Evolutionary conservation across 2,888 invertebrate genomes (phyloP).

Genomic region (Chaetogeoica ovagalla): DNA sequence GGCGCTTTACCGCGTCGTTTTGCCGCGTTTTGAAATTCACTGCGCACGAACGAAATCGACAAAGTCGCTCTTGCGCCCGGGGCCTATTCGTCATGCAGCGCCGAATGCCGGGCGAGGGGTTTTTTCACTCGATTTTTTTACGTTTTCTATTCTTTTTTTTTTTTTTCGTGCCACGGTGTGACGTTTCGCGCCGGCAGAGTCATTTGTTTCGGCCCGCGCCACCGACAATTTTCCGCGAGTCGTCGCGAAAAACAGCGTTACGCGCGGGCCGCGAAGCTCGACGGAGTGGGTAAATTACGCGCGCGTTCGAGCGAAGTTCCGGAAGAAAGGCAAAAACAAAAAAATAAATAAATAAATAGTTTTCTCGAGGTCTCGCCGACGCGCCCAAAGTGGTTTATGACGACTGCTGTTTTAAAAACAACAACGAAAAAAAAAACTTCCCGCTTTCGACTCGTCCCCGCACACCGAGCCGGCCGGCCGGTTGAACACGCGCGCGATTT

Average conservation of each 20-base stretch:
- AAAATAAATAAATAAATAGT: slow-evolving; percentile 21
- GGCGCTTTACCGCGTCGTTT: slow-evolving; percentile 49
- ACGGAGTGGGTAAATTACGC: too few relatives aligned
- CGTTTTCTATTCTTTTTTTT: neutral
- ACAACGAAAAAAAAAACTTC: neutral
- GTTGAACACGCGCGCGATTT: too few relatives aligned
- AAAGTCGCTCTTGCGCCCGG: slow-evolving; percentile 30
- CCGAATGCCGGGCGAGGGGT: slow-evolving; percentile 3
- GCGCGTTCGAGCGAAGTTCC: too few relatives aligned
- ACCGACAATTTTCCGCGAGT: too few relatives aligned
- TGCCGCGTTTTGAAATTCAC: slow-evolving; percentile 33
- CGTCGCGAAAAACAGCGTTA: too few relatives aligned
- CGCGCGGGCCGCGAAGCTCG: too few relatives aligned
- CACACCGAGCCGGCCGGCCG: too few relatives aligned
- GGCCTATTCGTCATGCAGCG: slow-evolving; percentile 34
- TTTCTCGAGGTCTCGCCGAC: neutral
- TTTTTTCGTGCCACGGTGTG: slow-evolving; percentile 3
- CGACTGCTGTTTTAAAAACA: neutral
- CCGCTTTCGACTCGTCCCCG: neutral
- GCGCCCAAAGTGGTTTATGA: slow-evolving; percentile 32
- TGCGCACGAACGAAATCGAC: slow-evolving; percentile 28
- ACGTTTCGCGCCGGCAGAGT: slow-evolving; percentile 37
- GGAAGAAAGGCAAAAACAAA: neutral
- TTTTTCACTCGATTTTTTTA: slow-evolving; percentile 21
- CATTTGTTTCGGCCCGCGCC: slow-evolving; percentile 32